Base-by-base conservation (phyloP, 2,797 vertebrate genomes). In the Ataeniobius toweri region DNA sequence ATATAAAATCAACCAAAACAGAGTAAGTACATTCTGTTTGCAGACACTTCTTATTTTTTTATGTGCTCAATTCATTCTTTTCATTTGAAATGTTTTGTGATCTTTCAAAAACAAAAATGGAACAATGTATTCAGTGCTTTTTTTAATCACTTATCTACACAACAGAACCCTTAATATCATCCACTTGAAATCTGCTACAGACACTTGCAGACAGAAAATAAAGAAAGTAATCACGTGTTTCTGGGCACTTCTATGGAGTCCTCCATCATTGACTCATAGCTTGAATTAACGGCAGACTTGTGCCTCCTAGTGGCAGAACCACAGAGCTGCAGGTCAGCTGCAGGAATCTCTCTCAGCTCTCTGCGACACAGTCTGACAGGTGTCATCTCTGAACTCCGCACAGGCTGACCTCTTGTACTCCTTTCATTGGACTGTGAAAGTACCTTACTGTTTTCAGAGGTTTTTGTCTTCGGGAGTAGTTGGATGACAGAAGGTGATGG, bases 241-340 rank as follows among this genome's bases (percentile, higher is more conserved):
- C 85, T 91, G 73, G 91, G 28, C 61, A 94, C 86, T 90, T 97
- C 95, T 18, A 94, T 95, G 4, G 97, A 97, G 89, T 97, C 96
- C 74, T 93, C 93, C 73, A 94, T 76, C 79, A 94, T 83, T 50
- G 94, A 95, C 56, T 89, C 90, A 44, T 82, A 85, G 76, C 91
- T 94, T 68, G 10, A 86, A 67, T 86, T 90, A 76, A 95, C 80
- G 76, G 72, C 84, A 36, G 94, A 94, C 20, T 85, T 89, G 68
- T 28, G 85, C 69, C 84, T 93, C 89, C 76, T 82, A 88, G 81
- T 85, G 86, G 86, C 26, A 77, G 75, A 93, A 88, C 77, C 69
- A 63, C 10, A 78, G 48, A 85, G 13, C 58, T 88, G 89, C 46
- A 96, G 90, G 58, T 95, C 93, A 51, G 91, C 73, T 9, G 91